Conservation (phyloP, 2,888 invertebrate genomes). For the Drepanosiphum platanoidis region DNA sequence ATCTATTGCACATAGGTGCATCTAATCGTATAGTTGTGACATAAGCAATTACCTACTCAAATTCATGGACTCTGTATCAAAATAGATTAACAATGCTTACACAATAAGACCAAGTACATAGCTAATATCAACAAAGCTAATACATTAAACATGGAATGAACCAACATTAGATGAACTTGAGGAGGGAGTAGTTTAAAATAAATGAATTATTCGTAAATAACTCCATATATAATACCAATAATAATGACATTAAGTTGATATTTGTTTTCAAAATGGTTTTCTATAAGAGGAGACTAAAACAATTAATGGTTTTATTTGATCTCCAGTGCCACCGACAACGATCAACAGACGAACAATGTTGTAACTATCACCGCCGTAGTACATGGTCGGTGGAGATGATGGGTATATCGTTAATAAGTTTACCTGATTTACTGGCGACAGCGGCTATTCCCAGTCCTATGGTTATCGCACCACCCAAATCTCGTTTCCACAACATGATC, state of each 20-base stretch:
- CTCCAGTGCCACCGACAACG: not conserved
- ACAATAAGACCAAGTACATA: not conserved
- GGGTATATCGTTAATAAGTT: not conserved
- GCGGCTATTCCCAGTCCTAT: slow-evolving; percentile 53
- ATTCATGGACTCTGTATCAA: not conserved
- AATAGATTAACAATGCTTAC: not conserved
- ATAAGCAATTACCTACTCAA: not conserved
- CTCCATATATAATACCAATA: not conserved
- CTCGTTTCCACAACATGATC: slow-evolving; percentile 49
- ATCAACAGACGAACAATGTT: not conserved
- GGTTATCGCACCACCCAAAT: slow-evolving; percentile 30
- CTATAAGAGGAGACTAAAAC: not conserved
- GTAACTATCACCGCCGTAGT: not conserved
- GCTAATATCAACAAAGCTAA: not conserved
- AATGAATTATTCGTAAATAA: not conserved
- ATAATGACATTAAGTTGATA: not conserved
- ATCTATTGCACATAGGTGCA: not conserved
- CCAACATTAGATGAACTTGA: not conserved
- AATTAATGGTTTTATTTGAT: not conserved
- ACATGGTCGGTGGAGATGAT: not conserved
- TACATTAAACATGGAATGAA: not conserved
- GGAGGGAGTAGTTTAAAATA: not conserved
- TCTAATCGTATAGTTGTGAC: not conserved
- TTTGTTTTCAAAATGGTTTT: too few relatives aligned
- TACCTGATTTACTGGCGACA: slow-evolving; percentile 52